Evolutionary conservation across 2,888 invertebrate genomes (phyloP), one percentile per base, ranked within the genome.

Genomic region (Diadegma fenestrale): DNA sequence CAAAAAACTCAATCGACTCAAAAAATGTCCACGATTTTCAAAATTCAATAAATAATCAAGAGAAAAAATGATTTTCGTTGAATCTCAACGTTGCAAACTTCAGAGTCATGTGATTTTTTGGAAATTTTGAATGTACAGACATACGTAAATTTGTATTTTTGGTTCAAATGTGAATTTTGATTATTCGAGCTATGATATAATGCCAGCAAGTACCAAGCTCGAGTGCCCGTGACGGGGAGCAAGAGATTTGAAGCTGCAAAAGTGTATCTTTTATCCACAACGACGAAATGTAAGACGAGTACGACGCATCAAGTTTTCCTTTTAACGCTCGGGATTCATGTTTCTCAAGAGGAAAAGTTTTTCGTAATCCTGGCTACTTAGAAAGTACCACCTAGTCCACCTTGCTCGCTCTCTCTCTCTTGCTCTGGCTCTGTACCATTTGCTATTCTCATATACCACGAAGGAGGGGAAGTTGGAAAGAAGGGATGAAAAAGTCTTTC

Each of bases 301-400:
- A 54, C 43, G n/a, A 51, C 43, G 80, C 77, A 58, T 80, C 48
- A 17, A 63, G 66, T 80, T 54, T 76, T 45, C 71, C 64, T 68
- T 79, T 76, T 54, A 61, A 7, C 51, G 26, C 12, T 61, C 17
- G 43, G 68, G 61, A 80, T 76, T 72, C 45, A 6, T 66, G 76
- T 72, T 51, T 82, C 82, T 76, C 82, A 37, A 72, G 61, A 80
- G 77, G n/a, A 54, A 85, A 82, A 80, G 66, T 85, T 82, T 80
- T 80, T 80, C 85, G 85, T 85, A 82, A 85, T 85, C 85, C 82
- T 77, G 68, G 80, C 80, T 82, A 85, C 85, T 85, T 80, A 82
- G 73, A 66, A 82, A 85, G 82, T 77, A 82, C 61, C 58, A 37
- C 33, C 66, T 45, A 43, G 63, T 17, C 33, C 63, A 61, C 12